A percentile compares a stretch with the other conserved stretches of the same genome.
Evolutionary conservation across 2,113 vertebrate species (phyloP).

Genomic region (Vanacampus margaritifer): DNA sequence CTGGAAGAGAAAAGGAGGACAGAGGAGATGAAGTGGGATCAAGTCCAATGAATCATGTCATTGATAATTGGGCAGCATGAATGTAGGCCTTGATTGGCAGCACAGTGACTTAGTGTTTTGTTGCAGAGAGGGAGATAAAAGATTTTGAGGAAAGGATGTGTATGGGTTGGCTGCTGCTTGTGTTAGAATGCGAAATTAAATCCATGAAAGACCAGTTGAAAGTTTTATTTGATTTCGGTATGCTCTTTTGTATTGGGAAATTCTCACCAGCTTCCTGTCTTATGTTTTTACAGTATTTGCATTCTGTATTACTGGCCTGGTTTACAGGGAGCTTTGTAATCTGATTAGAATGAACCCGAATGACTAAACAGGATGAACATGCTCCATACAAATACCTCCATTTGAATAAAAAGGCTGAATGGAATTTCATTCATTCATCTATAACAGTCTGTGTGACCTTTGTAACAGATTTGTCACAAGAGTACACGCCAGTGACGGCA

Average conservation of each 20-base stretch:
- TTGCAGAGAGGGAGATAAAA: constrained; percentile 49
- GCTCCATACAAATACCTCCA: too few relatives aligned
- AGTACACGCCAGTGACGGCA: neutral
- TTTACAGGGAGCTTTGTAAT: too few relatives aligned
- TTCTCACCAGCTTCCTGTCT: neutral
- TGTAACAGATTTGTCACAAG: neutral
- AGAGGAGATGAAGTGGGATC: constrained; percentile 19
- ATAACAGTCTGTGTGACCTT: neutral
- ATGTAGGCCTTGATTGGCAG: constrained; percentile 60
- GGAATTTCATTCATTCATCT: too few relatives aligned
- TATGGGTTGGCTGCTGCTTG: constrained; percentile 11
- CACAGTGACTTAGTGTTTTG: constrained; percentile 57
- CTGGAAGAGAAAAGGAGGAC: constrained; percentile 25
- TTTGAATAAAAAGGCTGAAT: too few relatives aligned
- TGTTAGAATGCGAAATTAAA: neutral
- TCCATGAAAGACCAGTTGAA: neutral
- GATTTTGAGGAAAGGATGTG: constrained; percentile 36
- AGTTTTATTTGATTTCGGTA: neutral
- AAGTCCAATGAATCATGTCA: constrained; percentile 54
- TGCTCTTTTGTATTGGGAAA: neutral
- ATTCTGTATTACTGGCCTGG: neutral
- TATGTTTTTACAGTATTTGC: neutral
- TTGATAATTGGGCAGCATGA: constrained; percentile 53
- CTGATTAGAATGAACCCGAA: too few relatives aligned
- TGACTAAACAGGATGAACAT: too few relatives aligned